phyloP scores from a whole-genome alignment of 2,113 vertebrate genomes.

The Callipepla californica region DNA sequence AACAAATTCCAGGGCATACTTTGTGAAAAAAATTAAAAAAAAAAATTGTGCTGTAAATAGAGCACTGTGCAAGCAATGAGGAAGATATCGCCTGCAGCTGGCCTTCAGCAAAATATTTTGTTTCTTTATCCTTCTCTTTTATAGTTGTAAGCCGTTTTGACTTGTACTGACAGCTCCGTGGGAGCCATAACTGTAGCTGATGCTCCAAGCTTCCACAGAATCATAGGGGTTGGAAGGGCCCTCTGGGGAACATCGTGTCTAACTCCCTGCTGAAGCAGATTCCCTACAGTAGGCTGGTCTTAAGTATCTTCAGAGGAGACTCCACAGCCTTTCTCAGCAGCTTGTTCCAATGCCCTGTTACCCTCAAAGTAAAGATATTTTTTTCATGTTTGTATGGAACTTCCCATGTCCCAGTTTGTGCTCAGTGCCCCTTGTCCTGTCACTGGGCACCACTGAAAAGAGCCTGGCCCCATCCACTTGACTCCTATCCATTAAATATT shows the following conservation, averaged over 20 bases:
- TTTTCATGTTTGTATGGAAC: not conserved
- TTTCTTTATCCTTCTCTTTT: not conserved
- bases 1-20: not conserved
- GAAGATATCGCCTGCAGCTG: not conserved
- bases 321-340: not conserved
- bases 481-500: not conserved
- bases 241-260: too few species aligned
- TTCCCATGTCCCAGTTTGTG: not conserved
- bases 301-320: not conserved
- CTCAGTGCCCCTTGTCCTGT: not conserved
- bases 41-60: not conserved
- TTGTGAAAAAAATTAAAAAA: too few species aligned
- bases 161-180: not conserved
- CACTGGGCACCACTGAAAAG: not conserved
- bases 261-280: not conserved
- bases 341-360: not conserved
- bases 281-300: not conserved
- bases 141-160: not conserved
- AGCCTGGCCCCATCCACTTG: not conserved
- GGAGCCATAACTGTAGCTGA: not conserved
- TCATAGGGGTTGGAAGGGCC: not conserved
- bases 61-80: not conserved
- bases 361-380: not conserved
- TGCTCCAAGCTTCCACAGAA: not conserved
- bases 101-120: not conserved